These are phyloP conservation scores for Adineta ricciae DNA, from an alignment of 2,888 invertebrate genomes.

Conservation along the genomic window DNA sequence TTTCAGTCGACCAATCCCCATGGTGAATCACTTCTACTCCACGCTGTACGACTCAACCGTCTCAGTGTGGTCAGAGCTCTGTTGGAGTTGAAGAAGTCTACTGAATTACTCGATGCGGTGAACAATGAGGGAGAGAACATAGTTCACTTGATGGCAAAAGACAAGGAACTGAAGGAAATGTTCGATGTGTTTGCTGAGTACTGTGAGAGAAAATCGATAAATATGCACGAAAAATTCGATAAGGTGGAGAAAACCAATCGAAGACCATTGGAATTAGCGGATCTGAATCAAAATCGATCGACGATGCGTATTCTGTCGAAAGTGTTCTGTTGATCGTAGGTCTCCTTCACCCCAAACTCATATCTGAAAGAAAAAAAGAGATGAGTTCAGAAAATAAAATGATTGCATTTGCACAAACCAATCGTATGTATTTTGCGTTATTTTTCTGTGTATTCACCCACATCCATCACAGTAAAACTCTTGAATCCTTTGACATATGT, in stretches of 20 bases:
- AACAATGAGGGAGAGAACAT: neutral
- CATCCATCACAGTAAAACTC: no score
- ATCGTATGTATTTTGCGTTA: no score
- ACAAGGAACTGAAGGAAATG: neutral
- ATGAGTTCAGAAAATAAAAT: no score
- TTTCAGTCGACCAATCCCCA: neutral
- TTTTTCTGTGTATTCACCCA: no score
- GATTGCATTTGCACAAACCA: no score
- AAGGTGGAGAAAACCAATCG: neutral
- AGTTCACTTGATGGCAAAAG: neutral
- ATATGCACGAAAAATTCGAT: neutral
- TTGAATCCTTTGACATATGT: no score
- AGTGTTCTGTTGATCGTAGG: no score
- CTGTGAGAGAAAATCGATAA: neutral
- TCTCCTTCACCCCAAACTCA: no score
- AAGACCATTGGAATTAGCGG: neutral
- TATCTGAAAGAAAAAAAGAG: no score
- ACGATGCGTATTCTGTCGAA: no score
- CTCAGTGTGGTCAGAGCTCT: neutral
- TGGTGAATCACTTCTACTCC: neutral
- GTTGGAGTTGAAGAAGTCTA: neutral
- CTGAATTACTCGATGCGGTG: neutral
- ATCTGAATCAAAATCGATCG: neutral
- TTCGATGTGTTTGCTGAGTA: neutral
- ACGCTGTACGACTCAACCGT: neutral